A percentile compares a stretch with the other conserved stretches of the same genome.
These are phyloP conservation scores for Physocephala rufipes DNA, from an alignment of 2,888 invertebrate species.

Conservation along the genomic window DNA sequence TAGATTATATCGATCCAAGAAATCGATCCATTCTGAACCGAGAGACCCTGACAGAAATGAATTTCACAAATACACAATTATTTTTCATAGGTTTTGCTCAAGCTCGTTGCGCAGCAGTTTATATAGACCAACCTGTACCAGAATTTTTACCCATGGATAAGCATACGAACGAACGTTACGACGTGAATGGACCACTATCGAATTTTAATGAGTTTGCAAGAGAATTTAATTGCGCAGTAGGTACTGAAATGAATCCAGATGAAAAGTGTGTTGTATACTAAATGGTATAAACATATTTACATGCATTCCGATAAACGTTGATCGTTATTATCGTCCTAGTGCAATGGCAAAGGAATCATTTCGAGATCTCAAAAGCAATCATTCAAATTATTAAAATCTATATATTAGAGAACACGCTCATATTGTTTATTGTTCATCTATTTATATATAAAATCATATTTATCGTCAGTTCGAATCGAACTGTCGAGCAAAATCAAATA, in stretches of 20 bases:
- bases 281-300: neutral
- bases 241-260: conserved; percentile 59
- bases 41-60: conserved; percentile 57
- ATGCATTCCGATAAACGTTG: too few relatives aligned
- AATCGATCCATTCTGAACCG: conserved; percentile 40
- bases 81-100: conserved; percentile 62
- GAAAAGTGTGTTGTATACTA: conserved; percentile 59
- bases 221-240: conserved; percentile 57
- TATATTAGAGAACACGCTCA: neutral
- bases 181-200: conserved; percentile 55
- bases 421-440: too few relatives aligned
- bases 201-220: conserved; percentile 57
- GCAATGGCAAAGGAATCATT: too few relatives aligned
- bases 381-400: neutral
- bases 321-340: too few relatives aligned
- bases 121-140: conserved; percentile 42
- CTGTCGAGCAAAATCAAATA: too few relatives aligned
- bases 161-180: conserved; percentile 54
- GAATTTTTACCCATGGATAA: conserved; percentile 53
- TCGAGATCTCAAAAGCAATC: neutral
- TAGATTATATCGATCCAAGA: conserved; percentile 47
- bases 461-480: too few relatives aligned
- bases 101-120: conserved; percentile 52
- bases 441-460: too few relatives aligned
- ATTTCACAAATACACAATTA: conserved; percentile 61